These are phyloP conservation scores for Rhagonycha fulva DNA, from an alignment of 2,888 invertebrate genomes.

Conservation along the genomic window DNA sequence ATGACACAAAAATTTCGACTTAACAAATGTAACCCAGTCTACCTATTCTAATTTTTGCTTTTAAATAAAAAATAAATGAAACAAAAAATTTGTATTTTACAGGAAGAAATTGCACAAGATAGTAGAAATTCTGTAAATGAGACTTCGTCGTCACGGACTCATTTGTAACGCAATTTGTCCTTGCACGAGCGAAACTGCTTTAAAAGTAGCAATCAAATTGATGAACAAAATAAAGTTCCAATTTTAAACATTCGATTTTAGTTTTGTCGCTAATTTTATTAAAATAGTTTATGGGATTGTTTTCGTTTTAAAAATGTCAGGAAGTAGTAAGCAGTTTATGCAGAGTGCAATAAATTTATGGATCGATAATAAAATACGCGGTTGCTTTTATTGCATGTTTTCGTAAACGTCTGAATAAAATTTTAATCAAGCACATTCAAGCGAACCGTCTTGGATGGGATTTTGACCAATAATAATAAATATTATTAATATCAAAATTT, in stretches of 20 bases:
- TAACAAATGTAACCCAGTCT: too few relatives aligned
- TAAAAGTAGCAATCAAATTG: not conserved
- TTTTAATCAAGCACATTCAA: not conserved
- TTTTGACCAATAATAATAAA: not conserved
- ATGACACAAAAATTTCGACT: too few relatives aligned
- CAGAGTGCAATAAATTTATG: not conserved
- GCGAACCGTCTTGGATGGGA: not conserved
- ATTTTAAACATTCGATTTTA: not conserved
- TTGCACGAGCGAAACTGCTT: not conserved
- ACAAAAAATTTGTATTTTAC: too few relatives aligned
- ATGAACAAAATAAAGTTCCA: not conserved
- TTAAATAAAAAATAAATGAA: too few relatives aligned
- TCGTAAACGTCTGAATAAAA: not conserved
- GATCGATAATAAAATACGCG: not conserved
- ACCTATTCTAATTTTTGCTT: too few relatives aligned
- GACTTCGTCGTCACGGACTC: too few relatives aligned
- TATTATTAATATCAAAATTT: too few relatives aligned
- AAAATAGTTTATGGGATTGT: not conserved
- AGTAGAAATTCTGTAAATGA: too few relatives aligned
- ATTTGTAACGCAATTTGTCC: not conserved
- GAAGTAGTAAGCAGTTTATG: not conserved
- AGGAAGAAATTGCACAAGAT: too few relatives aligned
- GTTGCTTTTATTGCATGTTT: not conserved
- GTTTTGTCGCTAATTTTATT: not conserved
- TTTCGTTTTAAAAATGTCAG: not conserved